Evolutionary conservation across 2,888 invertebrate genomes (phyloP).

Genomic region (Eupithecia subumbrata): DNA sequence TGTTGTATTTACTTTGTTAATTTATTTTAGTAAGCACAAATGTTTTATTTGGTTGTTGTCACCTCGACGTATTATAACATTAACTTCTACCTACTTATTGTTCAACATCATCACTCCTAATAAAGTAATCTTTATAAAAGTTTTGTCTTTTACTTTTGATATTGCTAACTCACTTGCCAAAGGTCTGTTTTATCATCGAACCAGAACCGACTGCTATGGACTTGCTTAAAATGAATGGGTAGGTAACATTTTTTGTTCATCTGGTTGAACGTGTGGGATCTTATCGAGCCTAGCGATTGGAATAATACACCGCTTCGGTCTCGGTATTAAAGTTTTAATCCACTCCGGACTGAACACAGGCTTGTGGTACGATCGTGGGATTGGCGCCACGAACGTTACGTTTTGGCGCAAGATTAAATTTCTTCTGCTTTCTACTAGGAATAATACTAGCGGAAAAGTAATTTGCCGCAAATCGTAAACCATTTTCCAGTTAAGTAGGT

Average conservation of each 20-base stretch:
- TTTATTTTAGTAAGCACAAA: slow-evolving; percentile 82
- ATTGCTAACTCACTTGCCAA: neutral
- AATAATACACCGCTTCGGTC: too few relatives aligned
- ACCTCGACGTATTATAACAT: slow-evolving; percentile 77
- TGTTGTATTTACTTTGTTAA: slow-evolving; percentile 82
- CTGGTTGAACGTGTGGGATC: too few relatives aligned
- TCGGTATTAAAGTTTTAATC: too few relatives aligned
- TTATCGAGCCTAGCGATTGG: too few relatives aligned
- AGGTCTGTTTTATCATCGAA: neutral
- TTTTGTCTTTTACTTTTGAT: slow-evolving; percentile 57
- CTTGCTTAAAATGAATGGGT: neutral
- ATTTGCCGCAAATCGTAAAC: too few relatives aligned
- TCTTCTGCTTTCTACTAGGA: too few relatives aligned
- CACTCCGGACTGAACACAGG: too few relatives aligned
- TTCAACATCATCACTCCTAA: slow-evolving; percentile 81
- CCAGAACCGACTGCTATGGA: neutral
- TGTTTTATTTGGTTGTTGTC: slow-evolving; percentile 80
- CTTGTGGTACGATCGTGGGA: too few relatives aligned
- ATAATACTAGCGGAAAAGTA: too few relatives aligned
- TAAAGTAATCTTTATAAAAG: slow-evolving; percentile 81
- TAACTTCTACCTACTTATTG: slow-evolving; percentile 71
- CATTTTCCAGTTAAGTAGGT: too few relatives aligned
- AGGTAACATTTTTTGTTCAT: neutral
- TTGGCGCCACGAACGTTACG: too few relatives aligned
- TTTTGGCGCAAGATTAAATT: too few relatives aligned